phyloP scores from a whole-genome alignment of 2,113 vertebrate species.

The Vireo altiloquus region DNA sequence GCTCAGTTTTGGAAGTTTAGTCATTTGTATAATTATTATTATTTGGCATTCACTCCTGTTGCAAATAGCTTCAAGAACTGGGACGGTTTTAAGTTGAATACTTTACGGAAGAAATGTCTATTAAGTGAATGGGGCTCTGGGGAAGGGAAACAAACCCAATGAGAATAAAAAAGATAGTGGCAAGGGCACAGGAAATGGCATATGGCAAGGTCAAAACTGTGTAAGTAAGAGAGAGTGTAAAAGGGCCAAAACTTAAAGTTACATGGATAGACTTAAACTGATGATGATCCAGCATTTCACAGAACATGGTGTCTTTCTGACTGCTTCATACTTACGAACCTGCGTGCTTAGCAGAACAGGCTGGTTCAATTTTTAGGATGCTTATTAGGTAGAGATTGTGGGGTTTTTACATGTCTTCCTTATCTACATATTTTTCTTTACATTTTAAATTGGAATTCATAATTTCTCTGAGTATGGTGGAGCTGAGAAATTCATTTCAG shows the following conservation, averaged over 20 bases:
- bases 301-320: neutral
- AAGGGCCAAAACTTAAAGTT: neutral
- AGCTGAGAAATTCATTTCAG: neutral
- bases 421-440: neutral
- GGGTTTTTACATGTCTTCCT: neutral
- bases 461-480: neutral
- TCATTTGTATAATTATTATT: neutral
- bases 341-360: neutral
- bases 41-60: neutral
- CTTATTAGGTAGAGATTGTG: neutral
- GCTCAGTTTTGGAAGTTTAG: neutral
- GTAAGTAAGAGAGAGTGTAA: neutral
- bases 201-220: neutral
- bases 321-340: neutral
- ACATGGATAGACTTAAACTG: neutral
- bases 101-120: neutral
- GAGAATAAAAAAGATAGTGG: neutral
- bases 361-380: neutral
- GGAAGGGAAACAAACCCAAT: neutral
- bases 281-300: neutral
- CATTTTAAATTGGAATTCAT: neutral
- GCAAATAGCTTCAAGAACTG: neutral
- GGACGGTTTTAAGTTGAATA: neutral
- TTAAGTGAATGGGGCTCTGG: neutral
- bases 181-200: neutral